phyloP scores from a whole-genome alignment of 1,140 invertebrate species.

The Apis cerana region DNA sequence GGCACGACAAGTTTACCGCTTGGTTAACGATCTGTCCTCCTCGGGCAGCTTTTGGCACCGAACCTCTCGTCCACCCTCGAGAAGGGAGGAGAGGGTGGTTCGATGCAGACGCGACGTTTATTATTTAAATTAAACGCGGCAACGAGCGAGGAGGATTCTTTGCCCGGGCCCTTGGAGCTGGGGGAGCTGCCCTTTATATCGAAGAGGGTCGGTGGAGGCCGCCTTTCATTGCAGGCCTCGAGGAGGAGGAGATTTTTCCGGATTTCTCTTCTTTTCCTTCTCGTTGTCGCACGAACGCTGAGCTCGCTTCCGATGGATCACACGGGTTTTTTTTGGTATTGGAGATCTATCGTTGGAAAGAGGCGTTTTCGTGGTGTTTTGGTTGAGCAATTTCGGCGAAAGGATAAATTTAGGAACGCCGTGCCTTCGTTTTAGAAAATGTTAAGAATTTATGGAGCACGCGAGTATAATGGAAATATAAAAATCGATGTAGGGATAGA shows the following conservation, averaged over 20 bases:
- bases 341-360: too few relatives aligned
- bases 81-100: neutral
- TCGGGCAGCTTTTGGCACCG: conserved; percentile 46
- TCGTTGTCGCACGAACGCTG: too few relatives aligned
- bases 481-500: too few relatives aligned
- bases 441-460: too few relatives aligned
- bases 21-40: conserved; percentile 47
- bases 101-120: conserved; percentile 29
- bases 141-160: conserved; percentile 3
- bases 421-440: too few relatives aligned
- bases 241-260: neutral
- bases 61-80: neutral
- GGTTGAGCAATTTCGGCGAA: too few relatives aligned
- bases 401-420: too few relatives aligned
- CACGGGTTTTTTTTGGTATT: too few relatives aligned
- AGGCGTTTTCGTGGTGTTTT: too few relatives aligned
- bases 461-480: too few relatives aligned
- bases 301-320: too few relatives aligned
- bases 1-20: conserved; percentile 38
- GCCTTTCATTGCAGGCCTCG: neutral
- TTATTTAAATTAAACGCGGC: conserved; percentile 49
- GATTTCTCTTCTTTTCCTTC: neutral
- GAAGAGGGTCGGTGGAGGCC: neutral
- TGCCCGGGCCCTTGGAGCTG: neutral
- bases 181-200: neutral